phyloP scores from a whole-genome alignment of 2,888 invertebrate species.

The Trachelus iudaicus region DNA sequence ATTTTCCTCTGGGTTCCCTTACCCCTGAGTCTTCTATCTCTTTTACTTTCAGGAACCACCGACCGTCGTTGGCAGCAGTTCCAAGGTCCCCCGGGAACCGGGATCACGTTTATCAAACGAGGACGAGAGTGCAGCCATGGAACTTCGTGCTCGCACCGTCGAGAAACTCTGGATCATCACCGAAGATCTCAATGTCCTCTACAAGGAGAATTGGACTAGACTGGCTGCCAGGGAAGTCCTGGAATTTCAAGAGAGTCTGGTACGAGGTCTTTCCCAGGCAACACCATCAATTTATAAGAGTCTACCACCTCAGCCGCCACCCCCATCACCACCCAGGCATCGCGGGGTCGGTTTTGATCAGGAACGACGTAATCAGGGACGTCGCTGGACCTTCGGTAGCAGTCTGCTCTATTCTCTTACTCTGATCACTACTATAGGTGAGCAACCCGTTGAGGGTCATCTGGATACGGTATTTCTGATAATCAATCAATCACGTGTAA shows the following conservation, averaged over 20 bases:
- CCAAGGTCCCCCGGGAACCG: background rate
- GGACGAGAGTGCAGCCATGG: slow-evolving; percentile 66
- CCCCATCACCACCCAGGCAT: slow-evolving; percentile 26
- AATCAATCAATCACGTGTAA: background rate
- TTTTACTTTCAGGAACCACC: slow-evolving; percentile 38
- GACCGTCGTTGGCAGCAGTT: slow-evolving; percentile 20
- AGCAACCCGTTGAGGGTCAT: slow-evolving; percentile 60
- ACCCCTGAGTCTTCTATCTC: background rate
- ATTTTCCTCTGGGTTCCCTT: background rate
- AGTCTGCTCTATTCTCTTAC: slow-evolving; percentile 94
- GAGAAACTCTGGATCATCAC: slow-evolving; percentile 88
- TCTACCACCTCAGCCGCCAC: slow-evolving; percentile 18
- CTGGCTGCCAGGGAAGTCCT: slow-evolving; percentile 88
- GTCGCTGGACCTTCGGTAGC: slow-evolving; percentile 91
- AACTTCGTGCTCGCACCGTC: slow-evolving; percentile 78
- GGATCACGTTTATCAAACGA: slow-evolving; percentile 37
- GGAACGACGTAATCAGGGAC: slow-evolving; percentile 63
- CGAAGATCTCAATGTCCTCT: slow-evolving; percentile 87
- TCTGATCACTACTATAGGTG: slow-evolving; percentile 94
- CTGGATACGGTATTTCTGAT: background rate
- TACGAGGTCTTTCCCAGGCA: slow-evolving; percentile 59
- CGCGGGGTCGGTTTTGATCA: slow-evolving; percentile 48
- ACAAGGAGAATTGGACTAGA: slow-evolving; percentile 92
- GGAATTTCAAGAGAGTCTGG: slow-evolving; percentile 78
- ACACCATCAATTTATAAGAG: slow-evolving; percentile 55